Base-by-base conservation (phyloP, 1,140 invertebrate genomes). In the Heliconius hewitsoni region DNA sequence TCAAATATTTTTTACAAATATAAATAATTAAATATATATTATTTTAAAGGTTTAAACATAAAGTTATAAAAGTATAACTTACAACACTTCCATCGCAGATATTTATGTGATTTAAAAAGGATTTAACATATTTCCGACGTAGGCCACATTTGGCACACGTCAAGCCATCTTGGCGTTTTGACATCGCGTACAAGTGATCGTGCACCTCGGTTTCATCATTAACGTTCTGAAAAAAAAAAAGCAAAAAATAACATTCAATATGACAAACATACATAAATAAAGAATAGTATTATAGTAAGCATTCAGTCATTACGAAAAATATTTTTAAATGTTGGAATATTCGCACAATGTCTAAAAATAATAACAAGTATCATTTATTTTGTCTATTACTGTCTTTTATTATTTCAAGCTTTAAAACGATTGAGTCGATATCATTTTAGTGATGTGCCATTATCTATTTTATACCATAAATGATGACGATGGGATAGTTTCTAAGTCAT, bases 71-170 rank as follows among this genome's bases (percentile, higher is more conserved):
- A 73, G 5, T 52, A 52, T 5, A 77, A 72, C 82, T 82, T 71
- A 84, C 81, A 55, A 27, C n/a, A 71, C 19, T 66, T 19, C 78
- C 79, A 46, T 76, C 71, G 42, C 86, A 88, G 1, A 18, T 71
- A 55, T 86, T 46, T 11, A 87, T 71, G 76, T 89, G 88, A 1
- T 77, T 77, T 34, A 89, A 75, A 78, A 82, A 89, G 2, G 76
- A 73, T 73, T 88, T 89, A 1, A 85, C 85, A 77, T 87, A 84
- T 83, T 82, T 86, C 23, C 84, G 82, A 5, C 81, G 78, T 16
- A 76, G 23, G 4, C 82, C 84, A 83, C 88, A 90, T 80, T 83
- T 87, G 0, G 55, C 18, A 73, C 88, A 90, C 23, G 55, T 76
- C 23, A 90, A 78, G 11, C 83, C 84, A 18, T 79, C 78, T 11